phyloP scores from a whole-genome alignment of 2,113 vertebrate species.

The Syrmaticus mikado region DNA sequence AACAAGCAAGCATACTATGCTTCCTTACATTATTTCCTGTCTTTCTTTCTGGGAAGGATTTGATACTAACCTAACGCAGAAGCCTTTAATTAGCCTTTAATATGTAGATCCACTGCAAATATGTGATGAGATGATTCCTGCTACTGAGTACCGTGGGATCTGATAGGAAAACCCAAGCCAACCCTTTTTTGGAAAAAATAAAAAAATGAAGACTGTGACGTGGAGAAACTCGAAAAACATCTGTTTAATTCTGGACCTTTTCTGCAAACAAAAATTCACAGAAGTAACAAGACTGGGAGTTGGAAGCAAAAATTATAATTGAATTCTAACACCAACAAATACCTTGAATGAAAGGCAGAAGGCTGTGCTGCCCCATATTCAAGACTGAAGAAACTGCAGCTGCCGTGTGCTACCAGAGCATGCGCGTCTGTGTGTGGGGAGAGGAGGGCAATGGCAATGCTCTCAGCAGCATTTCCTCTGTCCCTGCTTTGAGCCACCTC shows the following conservation, averaged over 20 bases:
- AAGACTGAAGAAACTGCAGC: neutral
- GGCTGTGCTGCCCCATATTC: neutral
- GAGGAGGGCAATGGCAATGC: neutral
- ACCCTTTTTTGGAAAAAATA: neutral
- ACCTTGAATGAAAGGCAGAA: neutral
- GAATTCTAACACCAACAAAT: neutral
- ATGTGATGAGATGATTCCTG: neutral
- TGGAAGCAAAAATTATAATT: neutral
- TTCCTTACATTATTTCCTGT: neutral
- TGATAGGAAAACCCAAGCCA: neutral
- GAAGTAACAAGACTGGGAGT: neutral
- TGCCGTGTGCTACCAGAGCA: neutral
- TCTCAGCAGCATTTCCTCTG: neutral
- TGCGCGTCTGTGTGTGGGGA: neutral
- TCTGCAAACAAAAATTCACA: neutral
- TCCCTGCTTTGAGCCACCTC: neutral
- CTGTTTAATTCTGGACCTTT: neutral
- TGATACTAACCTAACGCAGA: neutral
- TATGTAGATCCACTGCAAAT: neutral
- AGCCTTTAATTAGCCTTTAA: neutral
- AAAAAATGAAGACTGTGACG: neutral
- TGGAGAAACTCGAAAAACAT: neutral
- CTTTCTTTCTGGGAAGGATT: neutral
- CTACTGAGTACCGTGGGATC: neutral
- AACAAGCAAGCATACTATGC: neutral